Percentiles rank a stretch among this genome's conserved stretches.
phyloP scores from a whole-genome alignment of 2,888 invertebrate species.

The Aleiodes alternator region DNA sequence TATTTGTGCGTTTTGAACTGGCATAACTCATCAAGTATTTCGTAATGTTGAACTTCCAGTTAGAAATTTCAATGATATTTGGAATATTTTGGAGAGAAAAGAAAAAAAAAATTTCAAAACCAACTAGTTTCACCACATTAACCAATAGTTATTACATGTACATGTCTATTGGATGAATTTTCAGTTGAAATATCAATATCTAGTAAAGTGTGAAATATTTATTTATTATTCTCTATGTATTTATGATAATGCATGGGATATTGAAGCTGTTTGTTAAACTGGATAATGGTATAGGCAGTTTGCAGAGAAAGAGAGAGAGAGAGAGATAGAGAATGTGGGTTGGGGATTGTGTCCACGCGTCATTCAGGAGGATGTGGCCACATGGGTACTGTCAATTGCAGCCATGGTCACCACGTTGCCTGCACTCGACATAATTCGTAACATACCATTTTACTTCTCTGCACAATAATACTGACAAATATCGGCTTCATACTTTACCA shows the following conservation, averaged over 20 bases:
- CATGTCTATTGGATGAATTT: too few relatives aligned
- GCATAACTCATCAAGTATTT: slow-evolving; percentile 36
- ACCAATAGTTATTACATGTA: too few relatives aligned
- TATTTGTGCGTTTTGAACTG: slow-evolving; percentile 39
- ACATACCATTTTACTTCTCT: slow-evolving; percentile 24
- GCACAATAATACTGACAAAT: slow-evolving; percentile 30
- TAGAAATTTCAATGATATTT: slow-evolving; percentile 32
- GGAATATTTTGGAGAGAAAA: too few relatives aligned
- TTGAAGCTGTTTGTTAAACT: slow-evolving; percentile 45
- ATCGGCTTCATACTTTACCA: slow-evolving; percentile 29
- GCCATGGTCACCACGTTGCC: slow-evolving; percentile 58
- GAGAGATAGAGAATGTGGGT: slow-evolving; percentile 24
- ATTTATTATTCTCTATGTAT: background rate
- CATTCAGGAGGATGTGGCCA: slow-evolving; percentile 64
- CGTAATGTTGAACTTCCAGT: slow-evolving; percentile 54
- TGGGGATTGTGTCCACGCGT: slow-evolving; percentile 45
- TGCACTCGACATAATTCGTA: slow-evolving; percentile 61
- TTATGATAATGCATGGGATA: slow-evolving; percentile 43
- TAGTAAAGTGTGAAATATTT: too few relatives aligned
- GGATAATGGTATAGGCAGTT: slow-evolving; percentile 26
- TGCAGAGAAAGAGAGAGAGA: background rate
- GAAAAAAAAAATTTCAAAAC: too few relatives aligned
- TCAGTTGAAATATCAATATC: too few relatives aligned
- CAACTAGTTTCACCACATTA: too few relatives aligned
- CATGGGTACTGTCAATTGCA: slow-evolving; percentile 66